phyloP scores from a whole-genome alignment of 92 coral and sea anemone species.

The Zoanthus gigantus region DNA sequence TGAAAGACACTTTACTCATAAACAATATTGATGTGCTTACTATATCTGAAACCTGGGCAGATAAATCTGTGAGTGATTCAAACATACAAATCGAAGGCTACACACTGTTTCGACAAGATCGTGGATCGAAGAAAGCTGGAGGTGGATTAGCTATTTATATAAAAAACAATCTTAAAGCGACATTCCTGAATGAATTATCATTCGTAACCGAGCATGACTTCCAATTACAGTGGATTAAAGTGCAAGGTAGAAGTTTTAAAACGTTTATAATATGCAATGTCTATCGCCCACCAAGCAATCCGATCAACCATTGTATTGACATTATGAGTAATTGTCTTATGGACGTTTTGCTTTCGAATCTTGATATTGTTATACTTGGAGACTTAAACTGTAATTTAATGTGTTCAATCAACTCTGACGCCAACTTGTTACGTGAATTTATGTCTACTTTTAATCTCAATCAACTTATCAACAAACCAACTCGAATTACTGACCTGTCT shows the following conservation, averaged over 20 bases:
- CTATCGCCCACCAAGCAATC: slow-evolving; percentile 58
- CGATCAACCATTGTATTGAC: slow-evolving; percentile 48
- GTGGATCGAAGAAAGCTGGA: slow-evolving; percentile 49
- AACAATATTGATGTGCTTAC: slow-evolving; percentile 2
- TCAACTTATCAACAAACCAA: slow-evolving; percentile 51
- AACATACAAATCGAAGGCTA: background rate
- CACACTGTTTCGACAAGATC: slow-evolving; percentile 40
- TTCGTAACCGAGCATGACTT: slow-evolving; percentile 39
- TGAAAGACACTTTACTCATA: background rate
- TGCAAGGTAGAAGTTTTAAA: slow-evolving; percentile 58
- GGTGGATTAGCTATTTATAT: slow-evolving; percentile 52
- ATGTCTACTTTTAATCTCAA: slow-evolving; percentile 49
- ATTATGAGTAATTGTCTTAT: background rate
- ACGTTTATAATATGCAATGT: slow-evolving; percentile 55
- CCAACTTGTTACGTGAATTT: slow-evolving; percentile 42
- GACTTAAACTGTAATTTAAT: background rate
- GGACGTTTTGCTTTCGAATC: too few relatives aligned
- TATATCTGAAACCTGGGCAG: background rate
- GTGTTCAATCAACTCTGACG: slow-evolving; percentile 37
- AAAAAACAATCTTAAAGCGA: slow-evolving; percentile 39
- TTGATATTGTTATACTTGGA: background rate
- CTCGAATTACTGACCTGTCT: slow-evolving; percentile 55
- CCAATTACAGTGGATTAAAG: slow-evolving; percentile 50
- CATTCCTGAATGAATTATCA: slow-evolving; percentile 47
- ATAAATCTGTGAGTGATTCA: background rate